These are phyloP conservation scores for Charaxes varanes DNA, from an alignment of 1,140 invertebrate genomes.

Conservation along the genomic window DNA sequence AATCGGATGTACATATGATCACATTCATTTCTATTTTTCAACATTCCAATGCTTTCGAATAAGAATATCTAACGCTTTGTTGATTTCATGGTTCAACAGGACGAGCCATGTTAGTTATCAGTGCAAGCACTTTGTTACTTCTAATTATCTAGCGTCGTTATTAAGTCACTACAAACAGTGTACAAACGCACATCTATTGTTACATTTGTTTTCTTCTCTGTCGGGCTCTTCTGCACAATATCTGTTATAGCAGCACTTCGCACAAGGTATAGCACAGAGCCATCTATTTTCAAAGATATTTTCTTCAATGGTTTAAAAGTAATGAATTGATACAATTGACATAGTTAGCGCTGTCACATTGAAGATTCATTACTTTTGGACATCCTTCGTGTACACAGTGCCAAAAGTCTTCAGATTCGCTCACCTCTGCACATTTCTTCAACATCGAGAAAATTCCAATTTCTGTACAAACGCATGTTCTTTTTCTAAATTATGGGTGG, in stretches of 20 bases:
- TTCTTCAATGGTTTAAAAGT: slow-evolving; percentile 31
- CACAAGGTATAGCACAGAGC: slow-evolving; percentile 50
- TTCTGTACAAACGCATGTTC: slow-evolving; percentile 64
- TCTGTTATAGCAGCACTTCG: slow-evolving; percentile 42
- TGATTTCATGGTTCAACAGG: slow-evolving; percentile 20
- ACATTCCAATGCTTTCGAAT: slow-evolving; percentile 17
- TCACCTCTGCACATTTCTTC: slow-evolving; percentile 39
- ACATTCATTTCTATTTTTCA: slow-evolving; percentile 19
- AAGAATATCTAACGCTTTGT: slow-evolving; percentile 8
- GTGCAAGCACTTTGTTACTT: slow-evolving; percentile 28
- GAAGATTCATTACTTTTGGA: slow-evolving; percentile 45
- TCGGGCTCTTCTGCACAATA: slow-evolving; percentile 46
- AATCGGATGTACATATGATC: too few species aligned
- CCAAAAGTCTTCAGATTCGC: slow-evolving; percentile 21
- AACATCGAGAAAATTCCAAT: slow-evolving; percentile 48
- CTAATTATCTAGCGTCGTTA: slow-evolving; percentile 19
- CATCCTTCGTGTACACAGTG: slow-evolving; percentile 18
- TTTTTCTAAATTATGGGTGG: slow-evolving; percentile 46
- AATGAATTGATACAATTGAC: slow-evolving; percentile 24
- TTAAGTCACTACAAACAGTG: slow-evolving; percentile 25
- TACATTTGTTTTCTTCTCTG: slow-evolving; percentile 34
- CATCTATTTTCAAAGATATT: slow-evolving; percentile 34
- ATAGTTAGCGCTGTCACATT: not conserved
- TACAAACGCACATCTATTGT: slow-evolving; percentile 44
- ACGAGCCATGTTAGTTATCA: slow-evolving; percentile 25